Percentiles rank a stretch among this genome's conserved stretches.
phyloP scores from a whole-genome alignment of 2,113 vertebrate species.

The Haliaeetus leucogaster region DNA sequence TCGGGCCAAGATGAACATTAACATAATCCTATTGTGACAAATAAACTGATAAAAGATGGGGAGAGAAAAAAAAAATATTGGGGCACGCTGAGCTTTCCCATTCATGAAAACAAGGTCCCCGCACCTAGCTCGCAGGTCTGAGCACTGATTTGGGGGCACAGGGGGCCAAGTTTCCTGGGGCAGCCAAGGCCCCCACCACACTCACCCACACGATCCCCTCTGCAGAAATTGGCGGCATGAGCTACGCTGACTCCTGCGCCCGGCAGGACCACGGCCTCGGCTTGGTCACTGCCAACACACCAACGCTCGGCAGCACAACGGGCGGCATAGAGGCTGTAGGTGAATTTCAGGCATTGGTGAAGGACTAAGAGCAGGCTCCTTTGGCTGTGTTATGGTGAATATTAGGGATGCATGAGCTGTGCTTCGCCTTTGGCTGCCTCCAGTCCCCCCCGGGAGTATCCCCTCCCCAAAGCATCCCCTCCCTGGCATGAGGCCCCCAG shows the following conservation, averaged over 20 bases:
- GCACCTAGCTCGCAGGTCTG: neutral
- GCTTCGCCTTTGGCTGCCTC: neutral
- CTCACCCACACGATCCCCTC: fast-evolving
- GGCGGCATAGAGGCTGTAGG: fast-evolving
- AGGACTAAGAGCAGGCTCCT: neutral
- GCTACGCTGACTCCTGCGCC: fast-evolving
- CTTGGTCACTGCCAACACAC: neutral
- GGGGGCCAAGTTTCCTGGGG: neutral
- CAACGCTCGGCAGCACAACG: neutral
- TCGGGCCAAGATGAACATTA: neutral
- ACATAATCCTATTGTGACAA: neutral
- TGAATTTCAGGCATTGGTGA: neutral
- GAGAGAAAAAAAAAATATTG: neutral
- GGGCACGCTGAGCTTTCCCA: neutral
- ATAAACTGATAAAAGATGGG: neutral
- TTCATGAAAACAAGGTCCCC: neutral
- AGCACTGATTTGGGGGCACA: neutral
- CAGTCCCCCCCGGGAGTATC: neutral
- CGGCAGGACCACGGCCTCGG: fast-evolving
- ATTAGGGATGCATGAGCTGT: neutral
- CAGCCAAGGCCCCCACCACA: fast-evolving
- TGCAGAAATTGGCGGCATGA: neutral
- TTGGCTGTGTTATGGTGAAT: neutral
- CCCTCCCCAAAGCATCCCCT: neutral
- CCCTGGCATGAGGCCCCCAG: fast-evolving